Conservation (phyloP, 2,113 vertebrate genomes). For the Andinoacara biseriatus region DNA sequence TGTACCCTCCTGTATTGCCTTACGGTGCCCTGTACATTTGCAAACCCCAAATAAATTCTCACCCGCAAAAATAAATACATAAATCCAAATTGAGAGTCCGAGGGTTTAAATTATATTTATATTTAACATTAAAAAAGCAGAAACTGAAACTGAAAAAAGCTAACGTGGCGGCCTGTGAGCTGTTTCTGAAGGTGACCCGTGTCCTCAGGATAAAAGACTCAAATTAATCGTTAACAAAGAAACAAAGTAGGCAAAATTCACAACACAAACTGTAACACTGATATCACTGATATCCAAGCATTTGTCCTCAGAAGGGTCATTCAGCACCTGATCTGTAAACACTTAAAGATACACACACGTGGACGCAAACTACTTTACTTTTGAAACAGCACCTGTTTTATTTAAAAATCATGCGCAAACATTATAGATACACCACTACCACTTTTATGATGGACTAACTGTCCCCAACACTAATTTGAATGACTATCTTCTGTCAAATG, state of each 20-base stretch:
- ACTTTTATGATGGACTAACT: not conserved
- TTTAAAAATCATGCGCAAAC: not conserved
- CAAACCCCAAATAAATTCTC: not conserved
- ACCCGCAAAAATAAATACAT: not conserved
- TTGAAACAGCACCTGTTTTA: not conserved
- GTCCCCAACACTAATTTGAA: not conserved
- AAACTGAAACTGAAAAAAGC: fast-evolving
- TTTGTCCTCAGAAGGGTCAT: not conserved
- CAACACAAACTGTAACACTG: fast-evolving
- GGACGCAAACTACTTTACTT: not conserved
- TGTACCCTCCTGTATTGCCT: fast-evolving
- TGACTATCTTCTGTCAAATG: not conserved
- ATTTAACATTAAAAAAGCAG: not conserved
- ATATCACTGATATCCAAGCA: fast-evolving
- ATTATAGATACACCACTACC: not conserved
- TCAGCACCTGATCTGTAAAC: fast-evolving
- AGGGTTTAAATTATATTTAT: not conserved
- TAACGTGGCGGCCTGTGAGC: fast-evolving
- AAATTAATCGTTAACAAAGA: not conserved
- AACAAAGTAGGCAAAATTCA: not conserved
- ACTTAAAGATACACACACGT: fast-evolving
- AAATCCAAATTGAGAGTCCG: too few relatives aligned
- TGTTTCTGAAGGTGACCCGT: not conserved
- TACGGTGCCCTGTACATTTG: not conserved
- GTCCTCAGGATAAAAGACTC: not conserved